Percentiles rank a stretch among this genome's conserved stretches.
Evolutionary conservation across 2,113 vertebrate species (phyloP).

Genomic region (Axis porcinus): DNA sequence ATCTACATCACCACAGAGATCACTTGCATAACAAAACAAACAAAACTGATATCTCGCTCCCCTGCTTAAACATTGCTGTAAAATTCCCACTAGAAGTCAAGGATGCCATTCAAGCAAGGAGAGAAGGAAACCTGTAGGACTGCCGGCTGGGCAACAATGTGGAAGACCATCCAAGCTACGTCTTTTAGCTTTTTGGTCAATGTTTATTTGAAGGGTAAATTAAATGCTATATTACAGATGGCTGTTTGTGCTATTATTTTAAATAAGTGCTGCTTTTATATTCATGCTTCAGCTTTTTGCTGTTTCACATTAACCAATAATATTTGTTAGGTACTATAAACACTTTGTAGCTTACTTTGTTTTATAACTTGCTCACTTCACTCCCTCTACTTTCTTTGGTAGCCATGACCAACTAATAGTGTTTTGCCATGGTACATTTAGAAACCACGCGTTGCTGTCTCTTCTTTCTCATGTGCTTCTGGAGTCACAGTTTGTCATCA

Average conservation of each 20-base stretch:
- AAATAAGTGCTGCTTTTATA: background rate
- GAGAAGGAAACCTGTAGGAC: background rate
- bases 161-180: background rate
- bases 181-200: background rate
- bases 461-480: background rate
- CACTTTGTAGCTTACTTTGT: background rate
- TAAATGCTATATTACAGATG: background rate
- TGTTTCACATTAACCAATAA: background rate
- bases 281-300: background rate
- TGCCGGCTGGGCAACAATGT: background rate
- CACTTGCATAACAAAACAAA: slow-evolving; percentile 11
- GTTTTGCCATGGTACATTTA: slow-evolving; percentile 10
- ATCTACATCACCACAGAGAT: background rate
- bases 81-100: background rate
- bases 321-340: slow-evolving; percentile 2
- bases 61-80: background rate
- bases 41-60: slow-evolving; percentile 1
- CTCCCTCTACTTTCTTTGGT: background rate
- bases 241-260: background rate
- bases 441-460: background rate
- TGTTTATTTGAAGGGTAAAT: background rate
- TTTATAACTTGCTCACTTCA: background rate
- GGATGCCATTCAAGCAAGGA: background rate
- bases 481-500: background rate
- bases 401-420: slow-evolving; percentile 12